These are phyloP conservation scores for Atrichornis clamosus DNA, from an alignment of 2,113 vertebrate species.

Conservation along the genomic window DNA sequence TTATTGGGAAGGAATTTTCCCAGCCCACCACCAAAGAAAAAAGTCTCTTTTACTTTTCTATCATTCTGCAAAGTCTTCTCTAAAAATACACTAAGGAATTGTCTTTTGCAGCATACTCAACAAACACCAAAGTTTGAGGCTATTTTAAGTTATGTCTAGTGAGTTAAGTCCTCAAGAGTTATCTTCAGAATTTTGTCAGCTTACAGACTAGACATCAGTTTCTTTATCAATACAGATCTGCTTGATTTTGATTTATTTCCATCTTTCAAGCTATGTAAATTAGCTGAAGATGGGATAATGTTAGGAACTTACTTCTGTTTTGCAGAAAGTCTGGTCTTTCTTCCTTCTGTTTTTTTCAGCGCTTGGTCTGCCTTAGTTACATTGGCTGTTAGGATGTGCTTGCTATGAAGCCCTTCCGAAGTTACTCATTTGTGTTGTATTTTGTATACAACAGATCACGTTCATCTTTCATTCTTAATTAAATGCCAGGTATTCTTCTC, in stretches of 20 bases:
- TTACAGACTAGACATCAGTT: neutral
- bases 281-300: neutral
- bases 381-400: neutral
- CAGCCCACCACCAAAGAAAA: neutral
- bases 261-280: neutral
- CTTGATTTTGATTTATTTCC: neutral
- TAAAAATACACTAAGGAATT: neutral
- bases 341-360: neutral
- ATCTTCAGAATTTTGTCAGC: neutral
- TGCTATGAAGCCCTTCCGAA: neutral
- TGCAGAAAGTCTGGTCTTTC: neutral
- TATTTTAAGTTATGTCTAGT: neutral
- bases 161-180: neutral
- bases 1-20: neutral
- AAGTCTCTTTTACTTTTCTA: neutral
- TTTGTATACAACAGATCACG: neutral
- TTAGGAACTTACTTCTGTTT: neutral
- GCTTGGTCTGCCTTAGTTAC: neutral
- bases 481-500: neutral
- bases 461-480: neutral
- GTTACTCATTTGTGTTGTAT: neutral
- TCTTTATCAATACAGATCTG: neutral
- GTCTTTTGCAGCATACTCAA: neutral
- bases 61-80: neutral
- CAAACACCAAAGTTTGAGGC: neutral